Conservation (phyloP, 2,888 invertebrate genomes). For the Patella pellucida region DNA sequence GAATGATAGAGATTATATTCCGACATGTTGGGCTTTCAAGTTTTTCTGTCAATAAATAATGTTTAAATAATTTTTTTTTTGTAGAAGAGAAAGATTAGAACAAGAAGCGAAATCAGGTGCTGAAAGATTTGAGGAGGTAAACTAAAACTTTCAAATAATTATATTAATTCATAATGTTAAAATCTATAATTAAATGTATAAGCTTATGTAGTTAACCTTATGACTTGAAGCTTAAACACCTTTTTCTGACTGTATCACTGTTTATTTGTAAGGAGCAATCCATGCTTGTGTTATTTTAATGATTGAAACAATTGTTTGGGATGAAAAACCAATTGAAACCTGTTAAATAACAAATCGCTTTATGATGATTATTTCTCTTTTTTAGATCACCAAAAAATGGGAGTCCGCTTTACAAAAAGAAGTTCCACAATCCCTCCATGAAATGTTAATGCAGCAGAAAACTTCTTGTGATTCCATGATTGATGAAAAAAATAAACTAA, state of each 20-base stretch:
- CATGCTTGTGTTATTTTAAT: neutral
- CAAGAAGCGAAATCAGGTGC: conserved; percentile 69
- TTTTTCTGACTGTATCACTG: no score
- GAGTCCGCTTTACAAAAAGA: conserved; percentile 70
- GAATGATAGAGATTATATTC: neutral
- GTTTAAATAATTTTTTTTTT: conserved; percentile 17
- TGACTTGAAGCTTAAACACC: no score
- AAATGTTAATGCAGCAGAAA: conserved; percentile 71
- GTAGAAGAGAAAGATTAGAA: conserved; percentile 69
- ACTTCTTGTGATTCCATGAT: conserved; percentile 69
- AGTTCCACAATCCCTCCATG: conserved; percentile 70
- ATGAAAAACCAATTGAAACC: no score
- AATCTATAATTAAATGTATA: no score
- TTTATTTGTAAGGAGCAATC: no score
- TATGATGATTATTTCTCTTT: conserved; percentile 17
- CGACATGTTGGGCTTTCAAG: no score
- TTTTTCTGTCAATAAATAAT: no score
- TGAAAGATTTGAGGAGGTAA: conserved; percentile 71
- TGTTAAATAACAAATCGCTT: neutral
- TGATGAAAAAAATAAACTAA: conserved; percentile 71
- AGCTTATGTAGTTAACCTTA: no score
- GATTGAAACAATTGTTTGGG: no score
- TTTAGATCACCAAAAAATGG: conserved; percentile 71
- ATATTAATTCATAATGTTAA: neutral
- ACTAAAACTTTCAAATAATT: conserved; percentile 34